A percentile compares a stretch with the other conserved stretches of the same genome.
Conservation (phyloP, 2,113 vertebrate genomes). For the Aramus guarauna region DNA sequence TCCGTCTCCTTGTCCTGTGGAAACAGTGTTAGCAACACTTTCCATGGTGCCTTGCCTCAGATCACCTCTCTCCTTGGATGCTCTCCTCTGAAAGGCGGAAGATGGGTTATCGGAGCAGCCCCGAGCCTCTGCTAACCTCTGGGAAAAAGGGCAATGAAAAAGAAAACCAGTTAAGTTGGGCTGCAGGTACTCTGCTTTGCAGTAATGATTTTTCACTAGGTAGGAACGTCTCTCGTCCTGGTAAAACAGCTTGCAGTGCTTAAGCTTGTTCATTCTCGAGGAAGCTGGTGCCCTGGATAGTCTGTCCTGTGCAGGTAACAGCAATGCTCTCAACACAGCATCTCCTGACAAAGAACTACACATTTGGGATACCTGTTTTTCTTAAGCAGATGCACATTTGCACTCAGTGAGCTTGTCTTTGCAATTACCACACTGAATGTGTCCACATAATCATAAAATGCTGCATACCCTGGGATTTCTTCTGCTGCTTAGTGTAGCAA, state of each 20-base stretch:
- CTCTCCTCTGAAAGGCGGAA: not conserved
- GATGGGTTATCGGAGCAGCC: not conserved
- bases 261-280: not conserved
- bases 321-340: not conserved
- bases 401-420: not conserved
- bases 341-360: not conserved
- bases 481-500: not conserved
- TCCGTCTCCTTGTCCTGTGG: not conserved
- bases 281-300: not conserved
- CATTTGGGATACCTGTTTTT: not conserved
- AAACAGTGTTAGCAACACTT: not conserved
- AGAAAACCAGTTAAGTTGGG: not conserved
- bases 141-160: not conserved
- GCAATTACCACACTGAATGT: rapidly evolving
- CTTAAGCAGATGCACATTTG: not conserved
- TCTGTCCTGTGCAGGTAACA: not conserved
- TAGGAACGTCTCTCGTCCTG: not conserved
- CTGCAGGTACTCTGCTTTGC: not conserved
- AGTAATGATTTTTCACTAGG: not conserved
- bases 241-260: not conserved
- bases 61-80: conserved; percentile 6
- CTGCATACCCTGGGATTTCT: not conserved
- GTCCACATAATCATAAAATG: not conserved
- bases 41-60: not conserved
- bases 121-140: not conserved